A percentile compares a stretch with the other conserved stretches of the same genome.
Conservation (phyloP, 2,888 invertebrate species). For the Caenorhabditis angaria region DNA sequence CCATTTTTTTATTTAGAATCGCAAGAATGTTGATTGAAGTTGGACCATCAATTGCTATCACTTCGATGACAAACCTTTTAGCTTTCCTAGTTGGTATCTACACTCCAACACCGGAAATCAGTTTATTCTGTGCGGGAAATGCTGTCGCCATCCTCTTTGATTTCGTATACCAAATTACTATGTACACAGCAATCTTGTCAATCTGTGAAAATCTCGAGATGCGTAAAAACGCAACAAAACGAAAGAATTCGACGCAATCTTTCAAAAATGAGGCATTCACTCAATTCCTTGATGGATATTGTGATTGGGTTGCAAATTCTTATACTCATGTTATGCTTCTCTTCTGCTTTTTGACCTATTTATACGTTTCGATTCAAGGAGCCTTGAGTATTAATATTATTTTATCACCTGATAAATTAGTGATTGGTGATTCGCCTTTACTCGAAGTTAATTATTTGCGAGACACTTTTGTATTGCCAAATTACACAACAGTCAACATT, state of each 20-base stretch:
- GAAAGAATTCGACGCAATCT: conserved; percentile 23
- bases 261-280: conserved; percentile 42
- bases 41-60: conserved; percentile 91
- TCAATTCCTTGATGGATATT: conserved; percentile 56
- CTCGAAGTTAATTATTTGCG: conserved; percentile 65
- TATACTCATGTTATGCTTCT: conserved; percentile 64
- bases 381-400: conserved; percentile 59
- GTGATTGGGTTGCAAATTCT: conserved; percentile 62
- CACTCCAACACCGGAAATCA: conserved; percentile 90
- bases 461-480: conserved; percentile 63
- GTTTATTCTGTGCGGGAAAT: conserved; percentile 93
- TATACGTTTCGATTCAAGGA: conserved; percentile 48
- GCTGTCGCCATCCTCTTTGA: conserved; percentile 89
- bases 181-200: conserved; percentile 56
- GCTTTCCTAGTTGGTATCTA: conserved; percentile 81
- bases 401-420: conserved; percentile 65
- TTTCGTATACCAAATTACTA: conserved; percentile 79
- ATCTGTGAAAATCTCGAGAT: conserved; percentile 50
- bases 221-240: conserved; percentile 42
- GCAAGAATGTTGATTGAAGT: conserved; percentile 84
- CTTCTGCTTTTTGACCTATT: conserved; percentile 53
- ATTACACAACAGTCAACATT: conserved; percentile 64
- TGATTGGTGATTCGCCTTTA: conserved; percentile 63
- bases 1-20: conserved; percentile 21
- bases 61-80: conserved; percentile 83